Evolutionary conservation across 2,797 vertebrate genomes (phyloP), one percentile per base, ranked within the genome.

Genomic region (Sebastes iracundus): DNA sequence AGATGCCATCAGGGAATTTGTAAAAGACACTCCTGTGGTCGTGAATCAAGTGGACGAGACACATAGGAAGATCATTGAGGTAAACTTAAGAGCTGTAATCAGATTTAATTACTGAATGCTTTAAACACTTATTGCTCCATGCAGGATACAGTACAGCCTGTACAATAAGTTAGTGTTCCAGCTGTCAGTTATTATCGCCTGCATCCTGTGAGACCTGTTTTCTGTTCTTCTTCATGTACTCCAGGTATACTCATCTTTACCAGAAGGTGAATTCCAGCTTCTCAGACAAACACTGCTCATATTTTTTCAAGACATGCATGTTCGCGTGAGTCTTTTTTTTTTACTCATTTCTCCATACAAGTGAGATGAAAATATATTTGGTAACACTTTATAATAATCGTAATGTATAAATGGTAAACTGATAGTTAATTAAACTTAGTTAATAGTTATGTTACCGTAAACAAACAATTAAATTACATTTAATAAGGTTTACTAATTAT

Each of bases 231-330:
- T 63, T 14, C 0, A 7, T 93, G 71, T 28, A 25, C 32, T 25
- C 3, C 4, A 99, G 98, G 88, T 88, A 0, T 99, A 98, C 11
- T 91, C 91, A 10, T 65, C 80, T 1, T 89, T 98, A 72, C 94
- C 97, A 16, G 96, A 96, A 0, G 97, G 97, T 1, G 97, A 99
- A 88, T 96, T 99, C 90, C 98, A 99, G 88, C 94, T 98, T 42
- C 97, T 99, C 84, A 94, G 97, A 77, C 98, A 99, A 92, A 98
- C 96, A 0, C 93, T 99, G 76, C 97, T 99, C 61, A 83, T 95
- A 83, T 98, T 99, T 89, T 96, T 98, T 80, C 97, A 99, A 90
- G 97, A 99, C 88, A 94, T 97, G 92, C 97, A 98, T 46, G 92
- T 98, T 79, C 95, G 97, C 70, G 98, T 99, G 91, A 96, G 97